Conservation (phyloP, 1,140 invertebrate genomes). For the Ruditapes philippinarum region DNA sequence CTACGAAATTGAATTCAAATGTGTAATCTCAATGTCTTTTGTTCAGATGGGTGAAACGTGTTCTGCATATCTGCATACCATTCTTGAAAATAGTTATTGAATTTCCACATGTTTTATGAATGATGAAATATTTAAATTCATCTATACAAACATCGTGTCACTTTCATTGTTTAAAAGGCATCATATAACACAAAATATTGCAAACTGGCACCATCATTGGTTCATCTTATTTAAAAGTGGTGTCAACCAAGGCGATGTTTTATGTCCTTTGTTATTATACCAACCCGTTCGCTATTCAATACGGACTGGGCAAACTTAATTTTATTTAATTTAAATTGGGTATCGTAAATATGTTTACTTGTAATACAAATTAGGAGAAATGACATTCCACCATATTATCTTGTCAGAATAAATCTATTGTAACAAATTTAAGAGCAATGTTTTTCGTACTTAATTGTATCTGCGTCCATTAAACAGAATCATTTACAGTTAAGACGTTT, state of each 20-base stretch:
- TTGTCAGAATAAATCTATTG: slow-evolving; percentile 60
- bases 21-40: no score
- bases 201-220: background rate
- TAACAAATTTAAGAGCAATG: slow-evolving; percentile 31
- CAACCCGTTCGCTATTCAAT: slow-evolving; percentile 4
- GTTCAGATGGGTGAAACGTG: no score
- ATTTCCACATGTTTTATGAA: background rate
- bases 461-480: slow-evolving; percentile 29
- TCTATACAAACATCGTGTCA: slow-evolving; percentile 33
- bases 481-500: slow-evolving; percentile 14
- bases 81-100: no score
- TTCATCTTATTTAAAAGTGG: background rate
- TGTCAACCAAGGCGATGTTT: slow-evolving; percentile 1
- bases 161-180: background rate
- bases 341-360: slow-evolving; percentile 46
- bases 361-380: background rate
- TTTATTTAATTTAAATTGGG: slow-evolving; percentile 64
- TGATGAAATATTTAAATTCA: background rate
- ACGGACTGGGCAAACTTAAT: slow-evolving; percentile 33
- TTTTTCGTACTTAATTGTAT: slow-evolving; percentile 23
- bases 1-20: no score
- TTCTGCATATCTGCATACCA: no score
- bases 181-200: background rate
- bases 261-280: background rate
- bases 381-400: slow-evolving; percentile 55